Percentiles rank a stretch among this genome's conserved stretches.
Evolutionary conservation across 2,888 invertebrate species (phyloP).

Genomic region (Belgica antarctica): DNA sequence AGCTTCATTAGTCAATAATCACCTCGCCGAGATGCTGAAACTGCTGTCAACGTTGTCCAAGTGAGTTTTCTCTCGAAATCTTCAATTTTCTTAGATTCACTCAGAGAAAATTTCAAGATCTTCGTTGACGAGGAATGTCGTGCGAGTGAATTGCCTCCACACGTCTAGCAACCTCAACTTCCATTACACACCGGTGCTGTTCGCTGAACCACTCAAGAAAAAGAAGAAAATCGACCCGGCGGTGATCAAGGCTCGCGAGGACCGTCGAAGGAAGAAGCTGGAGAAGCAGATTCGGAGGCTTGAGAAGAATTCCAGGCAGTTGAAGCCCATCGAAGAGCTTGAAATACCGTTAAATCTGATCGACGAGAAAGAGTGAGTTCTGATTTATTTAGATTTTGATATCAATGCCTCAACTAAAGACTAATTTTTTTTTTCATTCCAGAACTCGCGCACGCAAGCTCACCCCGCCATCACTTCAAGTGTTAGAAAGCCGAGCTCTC

Average conservation of each 20-base stretch:
- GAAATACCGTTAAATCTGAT: conserved; percentile 69
- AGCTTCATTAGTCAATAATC: too few species aligned
- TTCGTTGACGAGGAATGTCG: not conserved
- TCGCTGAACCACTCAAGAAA: conserved; percentile 84
- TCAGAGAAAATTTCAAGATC: conserved; percentile 18
- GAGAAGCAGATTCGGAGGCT: conserved; percentile 83
- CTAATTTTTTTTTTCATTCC: conserved; percentile 46
- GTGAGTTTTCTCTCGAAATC: not conserved
- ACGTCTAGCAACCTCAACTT: conserved; percentile 31
- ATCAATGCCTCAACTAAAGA: not conserved
- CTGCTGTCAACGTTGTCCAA: not conserved
- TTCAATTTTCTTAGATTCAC: not conserved
- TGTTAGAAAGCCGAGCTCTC: conserved; percentile 63
- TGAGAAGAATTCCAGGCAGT: conserved; percentile 74
- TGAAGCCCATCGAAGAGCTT: conserved; percentile 88
- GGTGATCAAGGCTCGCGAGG: conserved; percentile 75
- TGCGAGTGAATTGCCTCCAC: not conserved
- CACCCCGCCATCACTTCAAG: conserved; percentile 59
- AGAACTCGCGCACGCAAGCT: conserved; percentile 59
- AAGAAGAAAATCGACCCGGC: conserved; percentile 83
- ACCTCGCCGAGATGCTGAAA: not conserved
- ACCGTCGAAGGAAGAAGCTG: conserved; percentile 74
- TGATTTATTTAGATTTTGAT: not conserved
- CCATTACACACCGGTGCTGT: conserved; percentile 49
- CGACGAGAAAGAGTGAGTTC: conserved; percentile 63